Percentiles rank a stretch among this genome's conserved stretches.
Evolutionary conservation across 1,140 invertebrate species (phyloP).

Genomic region (Teleogryllus occipitalis): DNA sequence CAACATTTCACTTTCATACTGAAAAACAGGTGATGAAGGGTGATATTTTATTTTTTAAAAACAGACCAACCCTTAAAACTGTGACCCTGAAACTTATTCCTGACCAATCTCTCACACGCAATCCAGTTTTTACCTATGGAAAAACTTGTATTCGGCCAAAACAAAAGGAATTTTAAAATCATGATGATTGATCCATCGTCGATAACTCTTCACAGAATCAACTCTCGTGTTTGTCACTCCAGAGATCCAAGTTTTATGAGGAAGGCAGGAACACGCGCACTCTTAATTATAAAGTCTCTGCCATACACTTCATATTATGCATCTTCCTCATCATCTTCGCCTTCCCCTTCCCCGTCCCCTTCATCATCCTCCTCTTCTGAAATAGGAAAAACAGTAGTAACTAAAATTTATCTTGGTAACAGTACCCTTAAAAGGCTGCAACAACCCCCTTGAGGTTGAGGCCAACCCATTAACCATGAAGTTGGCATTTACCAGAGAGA

Average conservation of each 20-base stretch:
- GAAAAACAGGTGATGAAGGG: no score
- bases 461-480: no score
- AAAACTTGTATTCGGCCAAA: neutral
- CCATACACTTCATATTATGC: constrained; percentile 38
- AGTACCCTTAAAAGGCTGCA: neutral
- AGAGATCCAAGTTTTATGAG: constrained; percentile 18
- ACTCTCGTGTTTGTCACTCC: constrained; percentile 14
- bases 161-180: constrained; percentile 7
- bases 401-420: constrained; percentile 1
- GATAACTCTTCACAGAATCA: constrained; percentile 2
- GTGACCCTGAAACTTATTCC: neutral
- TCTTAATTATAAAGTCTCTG: constrained; percentile 18
- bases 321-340: constrained; percentile 43
- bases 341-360: constrained; percentile 49
- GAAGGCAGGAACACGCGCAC: constrained; percentile 19
- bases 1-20: neutral
- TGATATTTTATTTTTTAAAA: neutral
- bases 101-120: neutral
- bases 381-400: constrained; percentile 29
- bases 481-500: no score
- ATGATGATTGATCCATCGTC: constrained; percentile 11
- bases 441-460: no score
- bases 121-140: neutral
- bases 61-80: neutral
- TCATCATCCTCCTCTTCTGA: constrained; percentile 50